Conservation (phyloP, 2,113 vertebrate species). For the Ammospiza caudacuta region DNA sequence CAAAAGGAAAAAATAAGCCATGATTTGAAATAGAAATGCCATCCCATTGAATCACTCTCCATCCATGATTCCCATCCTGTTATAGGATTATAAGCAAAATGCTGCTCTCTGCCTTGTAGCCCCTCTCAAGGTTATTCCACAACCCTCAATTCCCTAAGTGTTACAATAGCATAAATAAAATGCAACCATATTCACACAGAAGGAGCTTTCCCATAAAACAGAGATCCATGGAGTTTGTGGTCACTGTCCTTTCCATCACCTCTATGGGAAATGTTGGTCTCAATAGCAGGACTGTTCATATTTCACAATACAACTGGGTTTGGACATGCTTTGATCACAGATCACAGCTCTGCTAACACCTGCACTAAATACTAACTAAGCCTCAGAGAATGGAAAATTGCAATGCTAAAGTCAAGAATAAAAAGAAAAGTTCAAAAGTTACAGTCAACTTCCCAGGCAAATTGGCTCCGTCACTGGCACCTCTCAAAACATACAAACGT, state of each 20-base stretch:
- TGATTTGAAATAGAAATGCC: constrained; percentile 48
- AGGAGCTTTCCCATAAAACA: constrained; percentile 51
- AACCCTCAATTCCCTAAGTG: constrained; percentile 35
- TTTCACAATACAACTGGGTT: constrained; percentile 57
- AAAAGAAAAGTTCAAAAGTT: constrained; percentile 70
- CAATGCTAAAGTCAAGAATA: constrained; percentile 67
- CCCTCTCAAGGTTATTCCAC: background rate
- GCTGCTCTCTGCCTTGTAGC: constrained; percentile 32
- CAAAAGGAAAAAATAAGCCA: constrained; percentile 49
- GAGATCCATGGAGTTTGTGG: constrained; percentile 37
- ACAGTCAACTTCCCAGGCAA: constrained; percentile 69
- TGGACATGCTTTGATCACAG: constrained; percentile 73
- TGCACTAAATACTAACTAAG: constrained; percentile 73
- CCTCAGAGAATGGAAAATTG: constrained; percentile 71
- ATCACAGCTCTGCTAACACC: constrained; percentile 71
- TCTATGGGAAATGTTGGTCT: constrained; percentile 61
- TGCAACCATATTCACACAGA: constrained; percentile 61
- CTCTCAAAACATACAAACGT: constrained; percentile 60
- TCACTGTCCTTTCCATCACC: constrained; percentile 45
- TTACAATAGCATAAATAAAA: constrained; percentile 60
- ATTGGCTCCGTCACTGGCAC: constrained; percentile 65
- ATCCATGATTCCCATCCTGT: background rate
- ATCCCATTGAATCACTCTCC: constrained; percentile 31
- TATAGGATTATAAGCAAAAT: background rate
- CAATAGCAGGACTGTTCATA: constrained; percentile 55